Evolutionary conservation across 2,113 vertebrate genomes (phyloP).

Genomic region (Chaetops frenatus): DNA sequence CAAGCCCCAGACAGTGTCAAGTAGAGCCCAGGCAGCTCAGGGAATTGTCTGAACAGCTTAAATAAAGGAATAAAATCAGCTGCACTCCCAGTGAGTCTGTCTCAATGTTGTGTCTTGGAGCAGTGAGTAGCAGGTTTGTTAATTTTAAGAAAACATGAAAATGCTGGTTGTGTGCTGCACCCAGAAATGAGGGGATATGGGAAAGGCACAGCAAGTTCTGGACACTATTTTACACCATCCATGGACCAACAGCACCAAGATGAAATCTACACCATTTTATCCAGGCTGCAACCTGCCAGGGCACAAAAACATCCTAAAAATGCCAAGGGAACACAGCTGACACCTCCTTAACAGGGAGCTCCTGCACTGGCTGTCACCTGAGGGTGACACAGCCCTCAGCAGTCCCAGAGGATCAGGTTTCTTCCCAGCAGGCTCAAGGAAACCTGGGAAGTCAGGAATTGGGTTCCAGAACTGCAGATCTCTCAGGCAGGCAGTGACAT

Average conservation of each 20-base stretch:
- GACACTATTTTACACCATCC: neutral
- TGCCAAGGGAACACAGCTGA: accelerated
- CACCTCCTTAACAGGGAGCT: neutral
- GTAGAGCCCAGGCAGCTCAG: neutral
- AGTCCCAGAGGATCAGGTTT: neutral
- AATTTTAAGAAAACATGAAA: neutral
- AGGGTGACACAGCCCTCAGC: neutral
- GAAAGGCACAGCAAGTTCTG: neutral
- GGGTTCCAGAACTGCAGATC: neutral
- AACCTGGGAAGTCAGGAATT: neutral
- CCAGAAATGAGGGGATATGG: neutral
- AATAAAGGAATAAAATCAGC: neutral
- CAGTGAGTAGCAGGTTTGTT: neutral
- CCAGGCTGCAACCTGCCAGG: neutral
- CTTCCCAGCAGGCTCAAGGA: neutral
- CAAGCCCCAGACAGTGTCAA: neutral
- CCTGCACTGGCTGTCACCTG: neutral
- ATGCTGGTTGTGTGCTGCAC: neutral
- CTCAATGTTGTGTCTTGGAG: neutral
- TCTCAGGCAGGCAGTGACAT: neutral
- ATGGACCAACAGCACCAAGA: neutral
- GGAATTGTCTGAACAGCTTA: neutral
- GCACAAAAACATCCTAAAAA: neutral
- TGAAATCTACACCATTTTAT: neutral
- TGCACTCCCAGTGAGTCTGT: neutral